Percentiles rank a stretch among this genome's conserved stretches.
These are phyloP conservation scores for Lepidochitona cinerea DNA, from an alignment of 2,888 invertebrate species.

Conservation along the genomic window DNA sequence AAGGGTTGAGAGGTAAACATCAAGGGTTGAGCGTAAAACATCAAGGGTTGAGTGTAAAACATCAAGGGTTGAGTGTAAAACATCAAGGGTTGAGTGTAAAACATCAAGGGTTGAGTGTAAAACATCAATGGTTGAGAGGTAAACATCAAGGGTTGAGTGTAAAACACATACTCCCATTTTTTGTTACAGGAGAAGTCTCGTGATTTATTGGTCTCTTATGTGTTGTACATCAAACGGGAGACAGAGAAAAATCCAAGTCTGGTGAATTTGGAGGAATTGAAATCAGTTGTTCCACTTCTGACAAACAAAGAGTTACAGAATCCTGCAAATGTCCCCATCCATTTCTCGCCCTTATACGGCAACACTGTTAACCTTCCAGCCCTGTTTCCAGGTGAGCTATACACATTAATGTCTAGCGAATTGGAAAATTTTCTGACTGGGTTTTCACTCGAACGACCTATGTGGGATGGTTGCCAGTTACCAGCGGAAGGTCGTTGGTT, in stretches of 20 bases:
- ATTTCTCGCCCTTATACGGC: constrained; percentile 55
- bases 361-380: constrained; percentile 45
- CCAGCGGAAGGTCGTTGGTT: no score
- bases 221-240: constrained; percentile 62
- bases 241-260: constrained; percentile 45
- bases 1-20: not conserved
- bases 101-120: no score
- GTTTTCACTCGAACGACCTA: no score
- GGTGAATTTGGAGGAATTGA: constrained; percentile 53
- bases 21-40: no score
- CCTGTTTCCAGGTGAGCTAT: constrained; percentile 35
- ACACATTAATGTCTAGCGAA: no score
- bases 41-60: no score
- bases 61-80: no score
- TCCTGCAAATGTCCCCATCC: constrained; percentile 50
- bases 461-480: no score
- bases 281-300: constrained; percentile 43
- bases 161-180: not conserved
- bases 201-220: constrained; percentile 53
- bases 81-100: no score
- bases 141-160: constrained; percentile 7
- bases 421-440: no score
- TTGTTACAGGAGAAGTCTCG: constrained; percentile 43
- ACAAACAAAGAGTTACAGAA: constrained; percentile 61
- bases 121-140: no score